Conservation (phyloP, 2,888 invertebrate genomes). For the Schizaphis graminum region DNA sequence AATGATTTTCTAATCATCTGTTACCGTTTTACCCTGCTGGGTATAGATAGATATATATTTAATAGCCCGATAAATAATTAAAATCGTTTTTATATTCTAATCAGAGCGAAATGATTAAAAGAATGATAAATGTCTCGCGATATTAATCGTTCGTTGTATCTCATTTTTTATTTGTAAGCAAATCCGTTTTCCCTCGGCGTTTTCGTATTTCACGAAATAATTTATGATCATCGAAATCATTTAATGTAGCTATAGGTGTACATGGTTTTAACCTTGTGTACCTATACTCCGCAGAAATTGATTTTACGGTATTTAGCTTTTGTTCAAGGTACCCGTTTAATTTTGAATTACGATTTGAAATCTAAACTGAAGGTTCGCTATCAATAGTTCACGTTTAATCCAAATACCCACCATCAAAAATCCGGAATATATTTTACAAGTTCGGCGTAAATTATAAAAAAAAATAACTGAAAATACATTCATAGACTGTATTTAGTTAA, state of each 20-base stretch:
- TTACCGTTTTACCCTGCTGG: not conserved
- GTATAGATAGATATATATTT: not conserved
- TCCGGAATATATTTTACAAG: not conserved
- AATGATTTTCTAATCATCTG: constrained; percentile 38
- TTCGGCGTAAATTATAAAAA: not conserved
- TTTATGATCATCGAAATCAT: constrained; percentile 3
- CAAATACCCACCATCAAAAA: not conserved
- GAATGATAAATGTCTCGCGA: not conserved
- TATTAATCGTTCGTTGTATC: not conserved
- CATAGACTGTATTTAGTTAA: too few relatives aligned
- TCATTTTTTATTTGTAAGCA: not conserved
- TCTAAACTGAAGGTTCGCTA: constrained; percentile 26
- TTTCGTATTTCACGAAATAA: not conserved
- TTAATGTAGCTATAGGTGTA: not conserved
- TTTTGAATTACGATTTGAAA: constrained; percentile 15
- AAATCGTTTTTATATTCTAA: constrained; percentile 32
- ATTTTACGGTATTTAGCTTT: constrained; percentile 51
- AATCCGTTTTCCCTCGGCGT: not conserved
- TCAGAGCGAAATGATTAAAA: constrained; percentile 58
- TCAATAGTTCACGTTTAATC: not conserved
- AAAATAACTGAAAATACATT: not conserved
- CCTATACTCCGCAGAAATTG: constrained; percentile 48
- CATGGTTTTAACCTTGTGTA: constrained; percentile 1
- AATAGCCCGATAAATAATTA: constrained; percentile 27
- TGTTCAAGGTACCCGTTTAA: constrained; percentile 37